These are phyloP conservation scores for Pollenia griseotomentosa DNA, from an alignment of 2,888 invertebrate genomes.

Conservation along the genomic window DNA sequence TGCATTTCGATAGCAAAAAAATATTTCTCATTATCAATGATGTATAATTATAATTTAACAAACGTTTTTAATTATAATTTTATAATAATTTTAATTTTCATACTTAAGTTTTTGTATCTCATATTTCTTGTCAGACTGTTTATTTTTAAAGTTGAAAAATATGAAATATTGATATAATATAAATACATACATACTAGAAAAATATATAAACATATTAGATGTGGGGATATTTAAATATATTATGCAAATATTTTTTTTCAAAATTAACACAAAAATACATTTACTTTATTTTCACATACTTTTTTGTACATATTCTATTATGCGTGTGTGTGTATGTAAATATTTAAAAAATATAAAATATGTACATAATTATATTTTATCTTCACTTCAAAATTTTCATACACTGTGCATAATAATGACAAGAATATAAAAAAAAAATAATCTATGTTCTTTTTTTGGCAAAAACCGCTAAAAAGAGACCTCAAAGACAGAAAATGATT, in stretches of 20 bases:
- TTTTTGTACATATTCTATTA: not conserved
- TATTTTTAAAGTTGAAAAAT: constrained; percentile 4
- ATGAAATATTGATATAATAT: constrained; percentile 37
- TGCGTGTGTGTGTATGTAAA: not conserved
- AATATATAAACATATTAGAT: constrained; percentile 7
- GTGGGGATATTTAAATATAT: not conserved
- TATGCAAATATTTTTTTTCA: not conserved
- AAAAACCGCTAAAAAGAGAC: constrained; percentile 30
- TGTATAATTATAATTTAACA: too few species aligned
- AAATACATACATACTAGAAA: not conserved
- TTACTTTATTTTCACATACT: not conserved
- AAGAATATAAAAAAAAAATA: not conserved
- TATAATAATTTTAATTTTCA: too few species aligned
- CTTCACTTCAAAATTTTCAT: constrained; percentile 40
- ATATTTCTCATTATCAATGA: too few species aligned
- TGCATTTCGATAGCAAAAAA: too few species aligned
- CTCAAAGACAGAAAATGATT: constrained; percentile 36
- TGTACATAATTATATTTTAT: constrained; percentile 36
- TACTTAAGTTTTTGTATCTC: not conserved
- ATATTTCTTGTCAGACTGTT: constrained; percentile 1
- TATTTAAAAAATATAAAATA: constrained; percentile 1
- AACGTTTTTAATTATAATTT: too few species aligned
- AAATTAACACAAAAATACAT: constrained; percentile 2
- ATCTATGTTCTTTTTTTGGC: constrained; percentile 9
- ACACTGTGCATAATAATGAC: constrained; percentile 14